Percentiles rank a stretch among this genome's conserved stretches.
Evolutionary conservation across 2,113 vertebrate genomes (phyloP).

Genomic region (Jaculus jaculus): DNA sequence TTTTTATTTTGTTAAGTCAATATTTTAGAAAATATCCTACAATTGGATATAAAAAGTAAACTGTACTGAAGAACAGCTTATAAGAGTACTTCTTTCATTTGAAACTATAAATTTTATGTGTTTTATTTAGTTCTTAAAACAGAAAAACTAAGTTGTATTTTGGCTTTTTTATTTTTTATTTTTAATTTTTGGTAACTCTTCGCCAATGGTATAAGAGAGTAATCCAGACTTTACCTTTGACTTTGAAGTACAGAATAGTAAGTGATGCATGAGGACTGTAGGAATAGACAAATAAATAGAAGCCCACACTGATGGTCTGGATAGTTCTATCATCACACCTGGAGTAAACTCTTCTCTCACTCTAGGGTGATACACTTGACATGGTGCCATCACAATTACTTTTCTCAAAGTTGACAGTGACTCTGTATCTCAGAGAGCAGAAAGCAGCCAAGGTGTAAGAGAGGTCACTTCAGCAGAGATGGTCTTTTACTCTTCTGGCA

Average conservation of each 20-base stretch:
- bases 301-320: neutral
- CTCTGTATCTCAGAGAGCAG: neutral
- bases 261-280: too few species aligned
- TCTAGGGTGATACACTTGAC: neutral
- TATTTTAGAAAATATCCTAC: neutral
- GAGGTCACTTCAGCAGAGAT: slow-evolving; percentile 5
- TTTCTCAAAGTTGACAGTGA: neutral
- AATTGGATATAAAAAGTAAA: too few species aligned
- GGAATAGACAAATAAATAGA: neutral
- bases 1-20: neutral
- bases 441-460: neutral
- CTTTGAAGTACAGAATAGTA: neutral
- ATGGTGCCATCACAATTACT: neutral
- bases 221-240: neutral
- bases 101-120: too few species aligned
- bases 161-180: neutral
- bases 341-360: neutral
- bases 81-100: too few species aligned
- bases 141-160: neutral
- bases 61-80: too few species aligned
- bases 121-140: too few species aligned
- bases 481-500: neutral
- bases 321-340: neutral
- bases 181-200: neutral
- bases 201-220: neutral